Conservation (phyloP, 2,113 vertebrate genomes). For the Clarias magur region DNA sequence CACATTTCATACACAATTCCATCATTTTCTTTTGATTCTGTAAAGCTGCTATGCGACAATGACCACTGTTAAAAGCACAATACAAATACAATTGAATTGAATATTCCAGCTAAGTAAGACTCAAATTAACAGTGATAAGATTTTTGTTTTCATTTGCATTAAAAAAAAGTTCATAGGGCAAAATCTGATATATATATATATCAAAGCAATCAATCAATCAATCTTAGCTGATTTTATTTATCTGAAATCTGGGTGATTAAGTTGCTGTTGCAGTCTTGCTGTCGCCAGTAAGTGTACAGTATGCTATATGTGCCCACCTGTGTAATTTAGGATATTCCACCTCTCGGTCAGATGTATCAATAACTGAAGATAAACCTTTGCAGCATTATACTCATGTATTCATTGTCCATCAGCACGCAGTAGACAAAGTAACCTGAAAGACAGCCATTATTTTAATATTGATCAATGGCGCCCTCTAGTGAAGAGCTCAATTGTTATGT, state of each 20-base stretch:
- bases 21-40: too few species aligned
- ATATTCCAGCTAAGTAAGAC: background rate
- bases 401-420: background rate
- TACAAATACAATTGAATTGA: too few species aligned
- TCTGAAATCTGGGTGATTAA: too few species aligned
- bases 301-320: background rate
- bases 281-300: background rate
- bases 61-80: too few species aligned
- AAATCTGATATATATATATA: background rate
- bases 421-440: background rate
- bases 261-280: background rate
- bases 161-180: background rate
- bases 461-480: background rate
- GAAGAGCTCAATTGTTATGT: background rate
- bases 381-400: background rate
- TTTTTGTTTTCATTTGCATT: background rate
- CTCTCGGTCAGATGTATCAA: background rate
- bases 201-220: too few species aligned
- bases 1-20: too few species aligned
- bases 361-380: background rate
- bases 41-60: too few species aligned
- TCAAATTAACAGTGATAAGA: background rate
- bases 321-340: background rate
- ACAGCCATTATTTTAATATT: background rate
- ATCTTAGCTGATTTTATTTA: too few species aligned